Conservation (phyloP, 64 coral and sea anemone species). For the Actinia equina region DNA sequence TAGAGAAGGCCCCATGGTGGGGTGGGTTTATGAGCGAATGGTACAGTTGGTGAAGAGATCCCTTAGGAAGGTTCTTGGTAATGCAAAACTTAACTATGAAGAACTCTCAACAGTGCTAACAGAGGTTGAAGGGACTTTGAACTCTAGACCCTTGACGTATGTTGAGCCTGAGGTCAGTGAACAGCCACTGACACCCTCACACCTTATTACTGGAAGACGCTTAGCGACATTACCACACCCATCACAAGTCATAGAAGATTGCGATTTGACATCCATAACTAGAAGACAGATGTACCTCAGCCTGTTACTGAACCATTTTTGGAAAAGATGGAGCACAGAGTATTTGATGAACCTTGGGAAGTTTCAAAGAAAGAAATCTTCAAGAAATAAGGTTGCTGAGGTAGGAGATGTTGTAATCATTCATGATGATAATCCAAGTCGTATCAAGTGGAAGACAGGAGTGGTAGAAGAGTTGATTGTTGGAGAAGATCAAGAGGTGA, state of each 20-base stretch:
- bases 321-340: constrained; percentile 43
- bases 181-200: constrained; percentile 46
- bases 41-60: constrained; percentile 50
- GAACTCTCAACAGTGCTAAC: constrained; percentile 62
- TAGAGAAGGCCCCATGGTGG: too few relatives aligned
- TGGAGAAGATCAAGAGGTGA: constrained; percentile 49
- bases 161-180: constrained; percentile 43
- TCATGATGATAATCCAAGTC: constrained; percentile 30
- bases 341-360: constrained; percentile 38
- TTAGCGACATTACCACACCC: too few relatives aligned
- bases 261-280: too few relatives aligned
- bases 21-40: constrained; percentile 7
- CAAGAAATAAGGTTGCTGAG: background rate
- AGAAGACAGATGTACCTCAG: too few relatives aligned
- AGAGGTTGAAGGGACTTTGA: constrained; percentile 58
- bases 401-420: constrained; percentile 39
- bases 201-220: constrained; percentile 49
- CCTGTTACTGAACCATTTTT: constrained; percentile 10
- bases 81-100: constrained; percentile 55
- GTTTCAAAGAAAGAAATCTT: constrained; percentile 20
- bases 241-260: too few relatives aligned
- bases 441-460: constrained; percentile 56
- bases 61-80: background rate
- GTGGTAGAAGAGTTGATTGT: constrained; percentile 37
- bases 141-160: constrained; percentile 63